Evolutionary conservation across 2,888 invertebrate genomes (phyloP).

Genomic region (Oscheius sp.): DNA sequence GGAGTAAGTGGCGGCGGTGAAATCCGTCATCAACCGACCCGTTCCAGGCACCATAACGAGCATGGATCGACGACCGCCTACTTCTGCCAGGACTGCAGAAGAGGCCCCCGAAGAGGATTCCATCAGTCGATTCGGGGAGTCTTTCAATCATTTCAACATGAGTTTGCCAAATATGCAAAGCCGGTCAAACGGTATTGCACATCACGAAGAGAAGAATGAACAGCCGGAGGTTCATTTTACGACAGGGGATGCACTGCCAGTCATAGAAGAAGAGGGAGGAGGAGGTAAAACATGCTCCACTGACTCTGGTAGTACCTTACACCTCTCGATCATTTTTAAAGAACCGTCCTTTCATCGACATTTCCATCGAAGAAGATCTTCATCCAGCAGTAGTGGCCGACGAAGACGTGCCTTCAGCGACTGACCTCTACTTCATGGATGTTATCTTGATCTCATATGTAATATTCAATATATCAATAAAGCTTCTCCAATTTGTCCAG

Average conservation of each 20-base stretch:
- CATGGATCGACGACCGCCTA: slow-evolving; percentile 22
- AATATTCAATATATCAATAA: background rate
- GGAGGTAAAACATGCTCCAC: too few species aligned
- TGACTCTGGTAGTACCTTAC: background rate
- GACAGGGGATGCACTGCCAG: slow-evolving; percentile 49
- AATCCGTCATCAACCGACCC: background rate
- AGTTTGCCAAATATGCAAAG: slow-evolving; percentile 4
- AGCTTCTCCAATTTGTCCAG: too few species aligned
- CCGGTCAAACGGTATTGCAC: background rate
- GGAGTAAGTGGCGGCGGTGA: slow-evolving; percentile 31
- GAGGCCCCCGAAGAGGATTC: slow-evolving; percentile 18
- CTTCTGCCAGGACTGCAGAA: slow-evolving; percentile 22
- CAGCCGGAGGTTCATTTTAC: background rate
- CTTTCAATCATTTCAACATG: slow-evolving; percentile 9
- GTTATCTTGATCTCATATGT: background rate
- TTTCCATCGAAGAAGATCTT: background rate
- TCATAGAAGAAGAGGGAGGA: slow-evolving; percentile 58
- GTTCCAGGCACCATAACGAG: slow-evolving; percentile 11
- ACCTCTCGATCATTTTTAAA: too few species aligned
- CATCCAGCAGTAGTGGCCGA: background rate
- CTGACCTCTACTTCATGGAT: background rate
- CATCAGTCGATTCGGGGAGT: slow-evolving; percentile 22
- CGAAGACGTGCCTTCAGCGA: background rate
- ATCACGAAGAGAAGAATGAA: background rate
- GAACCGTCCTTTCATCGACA: background rate